phyloP scores from a whole-genome alignment of 2,888 invertebrate species.

The Rhogogaster chlorosoma region DNA sequence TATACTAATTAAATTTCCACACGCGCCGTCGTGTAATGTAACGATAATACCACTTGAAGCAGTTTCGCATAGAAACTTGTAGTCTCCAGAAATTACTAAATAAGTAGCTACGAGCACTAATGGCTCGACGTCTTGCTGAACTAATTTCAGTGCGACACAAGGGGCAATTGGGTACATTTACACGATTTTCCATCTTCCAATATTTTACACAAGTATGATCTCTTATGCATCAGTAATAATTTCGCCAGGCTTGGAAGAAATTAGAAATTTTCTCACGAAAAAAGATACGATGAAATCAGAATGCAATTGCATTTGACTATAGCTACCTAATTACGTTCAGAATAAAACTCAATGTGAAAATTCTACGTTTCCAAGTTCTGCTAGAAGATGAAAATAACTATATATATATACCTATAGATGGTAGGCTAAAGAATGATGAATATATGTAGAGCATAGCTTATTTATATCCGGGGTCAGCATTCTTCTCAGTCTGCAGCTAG shows the following conservation, averaged over 20 bases:
- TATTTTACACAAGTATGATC: background rate
- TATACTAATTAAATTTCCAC: conserved; percentile 34
- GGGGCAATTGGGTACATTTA: background rate
- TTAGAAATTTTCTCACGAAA: too few relatives aligned
- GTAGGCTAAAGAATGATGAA: background rate
- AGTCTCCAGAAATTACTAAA: conserved; percentile 1
- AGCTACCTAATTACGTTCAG: background rate
- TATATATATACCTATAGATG: background rate
- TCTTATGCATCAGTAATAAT: background rate
- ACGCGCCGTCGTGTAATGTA: background rate
- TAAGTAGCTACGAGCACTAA: conserved; percentile 16
- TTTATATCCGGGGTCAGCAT: background rate
- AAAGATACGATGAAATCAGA: background rate
- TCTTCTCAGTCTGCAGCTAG: background rate
- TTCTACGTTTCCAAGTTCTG: background rate
- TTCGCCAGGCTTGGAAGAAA: too few relatives aligned
- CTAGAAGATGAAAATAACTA: background rate
- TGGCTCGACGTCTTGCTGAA: conserved; percentile 1
- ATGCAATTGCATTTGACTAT: background rate
- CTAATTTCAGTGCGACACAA: background rate
- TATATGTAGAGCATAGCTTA: background rate
- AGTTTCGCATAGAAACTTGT: conserved; percentile 13
- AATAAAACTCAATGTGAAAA: too few relatives aligned
- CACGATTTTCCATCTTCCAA: background rate
- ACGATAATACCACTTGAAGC: conserved; percentile 10